Base-by-base conservation (phyloP, 2,888 invertebrate species). In the Sphecodes monilicornis region DNA sequence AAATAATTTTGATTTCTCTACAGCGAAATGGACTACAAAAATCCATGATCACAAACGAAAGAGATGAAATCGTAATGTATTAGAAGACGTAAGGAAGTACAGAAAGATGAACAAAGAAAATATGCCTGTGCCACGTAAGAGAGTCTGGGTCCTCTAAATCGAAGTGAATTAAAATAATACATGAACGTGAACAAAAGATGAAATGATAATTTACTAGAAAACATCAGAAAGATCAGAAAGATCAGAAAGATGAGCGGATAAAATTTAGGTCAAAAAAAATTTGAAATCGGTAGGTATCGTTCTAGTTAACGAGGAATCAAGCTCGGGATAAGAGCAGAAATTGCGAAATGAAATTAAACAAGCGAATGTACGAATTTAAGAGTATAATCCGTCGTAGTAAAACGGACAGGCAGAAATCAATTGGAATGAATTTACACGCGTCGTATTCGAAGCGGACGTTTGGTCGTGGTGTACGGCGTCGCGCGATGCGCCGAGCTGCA, bases 401-500 rank as follows among this genome's bases (percentile, higher is more conserved):
- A 64, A 68, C 22, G 39, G 41, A 72, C 64, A 50, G 74, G 64
- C 18, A 46, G 66, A 50, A 46, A 69, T 39, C 50, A 71, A 81
- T 76, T 73, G 68, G 41, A 71, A 64, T 39, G 16, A 75, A 76
- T 64, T 57, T 36, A 3, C 75, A 43, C 3, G n/a, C n/a, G 26
- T 18, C 32, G 3, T 18, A 16, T 60, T 54, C 41, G 16, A 18
- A 66, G 32, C 41, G 32, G 46, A 22, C 36, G 50, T 3, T 29
- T 22, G 26, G 18, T 5, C 4, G 18, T 2, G 68, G 46, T 29
- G 6, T 69, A 13, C 60, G 46, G 46, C 84, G 77, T 29, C 73
- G 54, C n/a, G 74, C 22, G 66, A 57, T 46, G 57, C 75, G 46
- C 66, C 18, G 74, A 64, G 32, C 3, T 57, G 54, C 32, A 78